Evolutionary conservation across 2,888 invertebrate species (phyloP), one percentile per base, ranked within the genome.

Genomic region (Epinotia ramella): DNA sequence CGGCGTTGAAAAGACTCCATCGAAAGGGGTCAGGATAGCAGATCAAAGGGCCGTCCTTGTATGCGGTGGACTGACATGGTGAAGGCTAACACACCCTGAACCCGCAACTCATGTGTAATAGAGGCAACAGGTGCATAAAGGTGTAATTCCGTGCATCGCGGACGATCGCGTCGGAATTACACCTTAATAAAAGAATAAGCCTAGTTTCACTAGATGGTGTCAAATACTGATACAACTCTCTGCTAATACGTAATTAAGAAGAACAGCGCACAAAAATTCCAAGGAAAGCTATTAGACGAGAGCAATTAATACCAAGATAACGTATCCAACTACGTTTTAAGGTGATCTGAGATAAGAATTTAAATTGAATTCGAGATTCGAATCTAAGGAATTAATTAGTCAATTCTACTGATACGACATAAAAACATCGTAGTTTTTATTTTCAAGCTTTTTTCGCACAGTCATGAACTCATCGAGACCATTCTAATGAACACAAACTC

Each of bases 381-480:
- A 57, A 69, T 60, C 69, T 20, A 11, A 49, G 13, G 2, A 33
- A 28, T 18, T 16, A 24, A 60, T 46, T 49, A 16, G 24, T 44
- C 3, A 13, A 63, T 13, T 3, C 6, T 16, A 13, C 59, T 33
- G 33, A 33, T 33, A 7, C 33, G 24, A 28, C 24, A 28, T 28
- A 28, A 28, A 28, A 28, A 28, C 24, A 28, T 28, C 24, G 33
- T 33, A 33, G 33, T 33, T 33, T 33, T 33, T 6, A 33, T 33
- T 33, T 40, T 40, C 40, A 40, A 40, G 40, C 6, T 12, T 44
- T 44, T 44, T 44, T 44, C 3, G 12, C 44, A 18, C 56, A 57
- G 65, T 60, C 78, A 76, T 20, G 77, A 68, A 72, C 75, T 28
- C 66, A 77, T 76, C 74, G 65, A 78, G 68, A 73, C 64, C 60